A percentile compares a stretch with the other conserved stretches of the same genome.
Conservation (phyloP, 1,140 invertebrate genomes). For the Drosophila simulans region DNA sequence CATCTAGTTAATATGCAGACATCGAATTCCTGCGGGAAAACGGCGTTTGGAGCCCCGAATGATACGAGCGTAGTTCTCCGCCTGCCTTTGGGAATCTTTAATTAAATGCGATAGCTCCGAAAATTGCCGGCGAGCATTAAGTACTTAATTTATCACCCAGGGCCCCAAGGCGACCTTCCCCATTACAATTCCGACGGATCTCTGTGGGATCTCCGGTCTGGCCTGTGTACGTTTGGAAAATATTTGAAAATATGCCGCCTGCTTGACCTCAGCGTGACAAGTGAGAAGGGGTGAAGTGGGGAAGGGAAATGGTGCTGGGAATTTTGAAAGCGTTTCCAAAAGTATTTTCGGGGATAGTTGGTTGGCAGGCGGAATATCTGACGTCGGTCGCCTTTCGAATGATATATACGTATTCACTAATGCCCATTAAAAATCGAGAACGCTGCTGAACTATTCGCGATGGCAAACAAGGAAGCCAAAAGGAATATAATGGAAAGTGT, state of each 20-base stretch:
- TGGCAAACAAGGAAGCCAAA: conserved; percentile 11
- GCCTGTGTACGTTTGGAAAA: conserved; percentile 37
- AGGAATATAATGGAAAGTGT: conserved; percentile 27
- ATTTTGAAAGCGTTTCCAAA: conserved; percentile 49
- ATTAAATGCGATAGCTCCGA: conserved; percentile 44
- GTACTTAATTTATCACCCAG: conserved; percentile 72
- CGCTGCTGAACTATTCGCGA: conserved; percentile 43
- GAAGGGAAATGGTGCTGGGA: conserved; percentile 18
- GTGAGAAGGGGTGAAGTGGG: conserved; percentile 3
- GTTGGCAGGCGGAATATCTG: conserved; percentile 8
- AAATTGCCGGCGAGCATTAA: conserved; percentile 53
- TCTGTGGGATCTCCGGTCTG: conserved; percentile 1
- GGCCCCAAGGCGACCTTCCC: conserved; percentile 46
- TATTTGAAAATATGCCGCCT: conserved; percentile 53
- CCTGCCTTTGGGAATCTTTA: conserved; percentile 61
- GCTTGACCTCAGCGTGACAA: conserved; percentile 45
- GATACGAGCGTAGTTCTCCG: neutral
- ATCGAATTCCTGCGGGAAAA: conserved; percentile 18
- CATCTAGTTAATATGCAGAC: conserved; percentile 61
- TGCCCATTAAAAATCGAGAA: conserved; percentile 50
- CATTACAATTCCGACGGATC: conserved; percentile 30
- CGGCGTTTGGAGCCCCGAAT: conserved; percentile 36
- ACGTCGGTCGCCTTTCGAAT: conserved; percentile 27
- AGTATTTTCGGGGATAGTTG: conserved; percentile 25
- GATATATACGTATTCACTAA: conserved; percentile 52